A percentile compares a stretch with the other conserved stretches of the same genome.
phyloP scores from a whole-genome alignment of 2,888 invertebrate species.

The Eristalis tenax region DNA sequence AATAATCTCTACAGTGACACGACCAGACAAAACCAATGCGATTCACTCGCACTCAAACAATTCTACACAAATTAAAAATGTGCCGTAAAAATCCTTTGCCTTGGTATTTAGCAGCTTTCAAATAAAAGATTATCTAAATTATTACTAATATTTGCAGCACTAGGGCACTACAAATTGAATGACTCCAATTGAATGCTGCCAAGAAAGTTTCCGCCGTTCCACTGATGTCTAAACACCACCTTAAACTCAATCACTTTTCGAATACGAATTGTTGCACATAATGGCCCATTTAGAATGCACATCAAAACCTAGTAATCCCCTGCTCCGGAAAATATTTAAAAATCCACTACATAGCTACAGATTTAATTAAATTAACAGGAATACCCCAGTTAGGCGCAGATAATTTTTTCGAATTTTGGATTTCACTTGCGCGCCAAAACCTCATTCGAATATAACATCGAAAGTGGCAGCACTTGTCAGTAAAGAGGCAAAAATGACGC shows the following conservation, averaged over 20 bases:
- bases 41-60: no score
- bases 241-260: slow-evolving; percentile 33
- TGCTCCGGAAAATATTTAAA: not conserved
- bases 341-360: not conserved
- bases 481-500: slow-evolving; percentile 45
- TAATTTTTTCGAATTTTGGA: not conserved
- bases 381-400: not conserved
- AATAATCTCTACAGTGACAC: no score
- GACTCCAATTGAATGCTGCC: not conserved
- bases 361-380: not conserved
- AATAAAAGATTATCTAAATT: no score
- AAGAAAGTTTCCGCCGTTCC: not conserved
- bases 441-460: slow-evolving; percentile 59
- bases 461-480: slow-evolving; percentile 64
- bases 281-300: not conserved
- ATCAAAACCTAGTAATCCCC: not conserved
- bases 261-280: not conserved
- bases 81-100: no score
- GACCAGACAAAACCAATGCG: no score
- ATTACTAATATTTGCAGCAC: no score
- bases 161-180: not conserved
- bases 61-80: no score
- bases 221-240: slow-evolving; percentile 31
- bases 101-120: no score
- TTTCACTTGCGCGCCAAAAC: slow-evolving; percentile 49